A percentile compares a stretch with the other conserved stretches of the same genome.
Conservation (phyloP, 2,888 invertebrate genomes). For the Drosophila incognita region DNA sequence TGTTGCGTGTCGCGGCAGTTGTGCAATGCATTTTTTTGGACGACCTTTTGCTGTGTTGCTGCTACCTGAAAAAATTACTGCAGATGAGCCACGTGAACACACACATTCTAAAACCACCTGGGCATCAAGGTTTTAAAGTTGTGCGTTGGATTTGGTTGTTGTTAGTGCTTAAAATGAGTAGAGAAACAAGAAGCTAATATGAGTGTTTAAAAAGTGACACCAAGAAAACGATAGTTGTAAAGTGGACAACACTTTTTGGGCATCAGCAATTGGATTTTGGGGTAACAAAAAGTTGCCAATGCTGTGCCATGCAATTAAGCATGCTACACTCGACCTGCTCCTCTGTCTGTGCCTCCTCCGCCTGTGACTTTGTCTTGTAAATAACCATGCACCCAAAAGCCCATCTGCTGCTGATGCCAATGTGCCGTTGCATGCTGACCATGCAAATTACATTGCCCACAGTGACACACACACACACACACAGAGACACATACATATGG, state of each 20-base stretch:
- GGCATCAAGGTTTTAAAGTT: constrained; percentile 34
- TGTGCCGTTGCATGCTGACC: constrained; percentile 69
- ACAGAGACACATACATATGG: constrained; percentile 21
- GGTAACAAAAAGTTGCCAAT: constrained; percentile 69
- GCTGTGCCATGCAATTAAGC: constrained; percentile 75
- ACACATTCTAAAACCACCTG: constrained; percentile 51
- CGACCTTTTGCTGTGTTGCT: constrained; percentile 4
- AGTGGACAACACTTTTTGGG: constrained; percentile 43
- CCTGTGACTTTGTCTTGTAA: constrained; percentile 3
- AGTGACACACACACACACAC: constrained; percentile 18
- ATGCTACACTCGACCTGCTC: constrained; percentile 29
- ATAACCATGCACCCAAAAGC: constrained; percentile 25
- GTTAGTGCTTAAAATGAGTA: constrained; percentile 44
- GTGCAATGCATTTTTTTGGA: constrained; percentile 40
- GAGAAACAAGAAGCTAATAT: constrained; percentile 33
- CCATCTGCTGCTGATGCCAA: constrained; percentile 38
- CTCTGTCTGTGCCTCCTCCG: constrained; percentile 4
- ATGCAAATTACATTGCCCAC: constrained; percentile 75
- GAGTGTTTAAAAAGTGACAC: constrained; percentile 54
- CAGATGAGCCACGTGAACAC: constrained; percentile 45
- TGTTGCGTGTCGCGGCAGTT: constrained; percentile 63
- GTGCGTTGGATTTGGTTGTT: constrained; percentile 26
- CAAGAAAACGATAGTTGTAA: constrained; percentile 54
- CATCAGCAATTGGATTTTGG: constrained; percentile 63
- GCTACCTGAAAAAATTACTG: constrained; percentile 38